Evolutionary conservation across 1,140 invertebrate species (phyloP).

Genomic region (Drosophila teissieri): DNA sequence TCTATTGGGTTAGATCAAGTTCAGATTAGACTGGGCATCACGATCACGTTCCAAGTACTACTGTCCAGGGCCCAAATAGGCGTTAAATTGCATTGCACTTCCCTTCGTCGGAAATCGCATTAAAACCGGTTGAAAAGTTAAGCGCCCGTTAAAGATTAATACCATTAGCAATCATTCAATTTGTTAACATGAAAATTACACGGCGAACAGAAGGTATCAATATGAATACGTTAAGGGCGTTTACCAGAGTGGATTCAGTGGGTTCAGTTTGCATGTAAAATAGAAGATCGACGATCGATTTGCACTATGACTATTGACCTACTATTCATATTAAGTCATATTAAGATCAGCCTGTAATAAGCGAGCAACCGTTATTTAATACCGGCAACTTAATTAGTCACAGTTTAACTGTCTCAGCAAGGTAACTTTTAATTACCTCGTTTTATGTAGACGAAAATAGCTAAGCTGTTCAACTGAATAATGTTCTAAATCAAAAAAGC

Average conservation of each 20-base stretch:
- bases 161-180: not conserved
- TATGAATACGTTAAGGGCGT: not conserved
- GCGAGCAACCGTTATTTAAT: not conserved
- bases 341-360: not conserved
- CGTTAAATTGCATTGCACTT: slow-evolving; percentile 5
- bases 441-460: not conserved
- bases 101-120: not conserved
- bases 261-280: not conserved
- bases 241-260: not conserved
- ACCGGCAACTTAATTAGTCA: not conserved
- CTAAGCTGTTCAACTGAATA: not conserved
- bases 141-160: slow-evolving; percentile 9
- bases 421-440: slow-evolving; percentile 3
- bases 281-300: not conserved
- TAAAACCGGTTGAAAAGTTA: slow-evolving; percentile 10
- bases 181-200: slow-evolving; percentile 9
- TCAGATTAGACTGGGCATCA: slow-evolving; percentile 9
- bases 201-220: not conserved
- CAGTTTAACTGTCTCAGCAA: not conserved
- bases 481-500: not conserved
- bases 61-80: slow-evolving; percentile 9
- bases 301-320: not conserved
- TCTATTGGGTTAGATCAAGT: slow-evolving; percentile 40
- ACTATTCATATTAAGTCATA: not conserved
- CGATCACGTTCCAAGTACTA: slow-evolving; percentile 23